Evolutionary conservation across 2,113 vertebrate species (phyloP).

Genomic region (Atrichornis clamosus): DNA sequence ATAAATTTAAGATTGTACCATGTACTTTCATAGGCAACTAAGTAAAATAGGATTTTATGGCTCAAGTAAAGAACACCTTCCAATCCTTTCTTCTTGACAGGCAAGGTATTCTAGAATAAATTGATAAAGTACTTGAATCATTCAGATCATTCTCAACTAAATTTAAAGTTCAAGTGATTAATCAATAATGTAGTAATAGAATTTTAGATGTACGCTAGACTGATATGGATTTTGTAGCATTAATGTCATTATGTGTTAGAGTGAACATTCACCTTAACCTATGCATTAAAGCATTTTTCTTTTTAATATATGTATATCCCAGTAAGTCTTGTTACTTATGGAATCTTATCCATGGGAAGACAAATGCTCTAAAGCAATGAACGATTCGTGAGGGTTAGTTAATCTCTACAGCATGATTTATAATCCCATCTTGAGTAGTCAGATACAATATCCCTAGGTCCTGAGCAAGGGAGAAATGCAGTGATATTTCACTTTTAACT

Average conservation of each 20-base stretch:
- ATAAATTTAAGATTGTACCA: background rate
- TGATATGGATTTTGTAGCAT: slow-evolving; percentile 52
- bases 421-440: slow-evolving; percentile 31
- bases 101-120: slow-evolving; percentile 57
- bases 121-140: slow-evolving; percentile 48
- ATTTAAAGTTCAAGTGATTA: slow-evolving; percentile 71
- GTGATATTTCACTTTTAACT: slow-evolving; percentile 34
- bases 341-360: slow-evolving; percentile 50
- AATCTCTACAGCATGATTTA: slow-evolving; percentile 66
- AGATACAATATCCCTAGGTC: slow-evolving; percentile 6
- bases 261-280: slow-evolving; percentile 51
- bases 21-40: background rate
- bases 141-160: slow-evolving; percentile 57
- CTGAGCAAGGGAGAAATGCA: background rate
- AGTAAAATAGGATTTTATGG: background rate
- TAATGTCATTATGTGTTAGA: slow-evolving; percentile 61
- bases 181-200: slow-evolving; percentile 73
- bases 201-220: slow-evolving; percentile 58
- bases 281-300: slow-evolving; percentile 46
- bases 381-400: slow-evolving; percentile 46
- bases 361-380: slow-evolving; percentile 47
- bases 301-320: slow-evolving; percentile 46
- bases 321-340: slow-evolving; percentile 59
- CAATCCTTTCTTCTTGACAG: slow-evolving; percentile 47
- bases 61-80: background rate